phyloP scores from a whole-genome alignment of 2,797 vertebrate species.

The Pyrocephalus nanus region DNA sequence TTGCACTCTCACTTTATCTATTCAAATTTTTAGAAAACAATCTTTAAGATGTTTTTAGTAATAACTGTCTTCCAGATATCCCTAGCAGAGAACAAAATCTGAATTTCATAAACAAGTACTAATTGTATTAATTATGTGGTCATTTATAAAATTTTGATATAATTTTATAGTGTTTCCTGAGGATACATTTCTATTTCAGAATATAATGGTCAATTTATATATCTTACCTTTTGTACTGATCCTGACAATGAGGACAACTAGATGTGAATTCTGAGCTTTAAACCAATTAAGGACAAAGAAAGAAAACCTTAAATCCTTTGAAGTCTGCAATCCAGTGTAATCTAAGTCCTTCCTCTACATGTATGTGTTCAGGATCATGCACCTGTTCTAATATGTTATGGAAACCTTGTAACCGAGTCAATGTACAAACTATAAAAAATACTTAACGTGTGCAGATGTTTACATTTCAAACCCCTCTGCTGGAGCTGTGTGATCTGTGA shows the following conservation, averaged over 20 bases:
- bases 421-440: neutral
- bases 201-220: neutral
- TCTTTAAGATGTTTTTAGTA: neutral
- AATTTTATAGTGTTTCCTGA: neutral
- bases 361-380: neutral
- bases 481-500: neutral
- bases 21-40: neutral
- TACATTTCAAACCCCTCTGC: neutral
- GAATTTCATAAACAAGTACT: neutral
- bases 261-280: constrained; percentile 1
- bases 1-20: neutral
- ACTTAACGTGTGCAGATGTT: neutral
- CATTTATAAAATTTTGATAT: neutral
- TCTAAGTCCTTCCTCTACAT: neutral
- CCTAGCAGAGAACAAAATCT: neutral
- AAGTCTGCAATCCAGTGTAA: neutral
- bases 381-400: neutral
- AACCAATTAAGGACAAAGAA: neutral
- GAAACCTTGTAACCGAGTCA: neutral
- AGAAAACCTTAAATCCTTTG: neutral
- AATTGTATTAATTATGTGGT: neutral
- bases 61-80: neutral
- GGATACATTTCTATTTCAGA: neutral
- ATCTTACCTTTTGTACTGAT: neutral
- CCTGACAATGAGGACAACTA: neutral